phyloP scores from a whole-genome alignment of 35 echinoderm and acorn worm genomes.

The Lytechinus variegatus region DNA sequence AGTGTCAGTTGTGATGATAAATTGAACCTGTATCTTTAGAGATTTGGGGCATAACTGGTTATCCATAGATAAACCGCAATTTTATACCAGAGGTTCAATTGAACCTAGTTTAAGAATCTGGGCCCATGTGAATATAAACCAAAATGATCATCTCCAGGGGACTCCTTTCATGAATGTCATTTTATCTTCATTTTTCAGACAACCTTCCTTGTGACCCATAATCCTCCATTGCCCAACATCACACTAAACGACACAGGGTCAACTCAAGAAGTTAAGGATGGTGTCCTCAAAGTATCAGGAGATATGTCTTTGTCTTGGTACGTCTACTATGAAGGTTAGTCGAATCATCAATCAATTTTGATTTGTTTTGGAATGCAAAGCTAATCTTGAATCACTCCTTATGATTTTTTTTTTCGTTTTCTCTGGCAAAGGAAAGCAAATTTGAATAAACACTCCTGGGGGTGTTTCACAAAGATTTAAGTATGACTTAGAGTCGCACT shows the following conservation, averaged over 20 bases:
- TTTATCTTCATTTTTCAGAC: not conserved
- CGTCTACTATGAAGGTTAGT: slow-evolving; percentile 39
- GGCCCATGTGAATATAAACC: not conserved
- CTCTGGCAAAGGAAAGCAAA: not conserved
- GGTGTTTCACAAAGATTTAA: no score
- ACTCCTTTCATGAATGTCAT: no score
- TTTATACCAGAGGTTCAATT: no score
- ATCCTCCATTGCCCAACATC: slow-evolving; percentile 44
- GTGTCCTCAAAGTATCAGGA: not conserved
- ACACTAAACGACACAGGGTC: not conserved
- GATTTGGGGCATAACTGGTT: no score
- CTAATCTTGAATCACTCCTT: not conserved
- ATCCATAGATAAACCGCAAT: no score
- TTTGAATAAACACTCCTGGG: not conserved
- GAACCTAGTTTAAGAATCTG: no score
- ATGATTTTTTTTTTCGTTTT: not conserved
- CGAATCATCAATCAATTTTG: not conserved
- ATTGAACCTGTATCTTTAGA: no score
- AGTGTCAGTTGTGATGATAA: no score
- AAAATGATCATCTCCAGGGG: no score
- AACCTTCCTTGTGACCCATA: slow-evolving; percentile 8
- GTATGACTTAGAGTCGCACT: no score
- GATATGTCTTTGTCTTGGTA: not conserved
- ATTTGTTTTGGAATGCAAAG: not conserved
- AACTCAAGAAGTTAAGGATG: not conserved